Evolutionary conservation across 1,140 invertebrate genomes (phyloP), one percentile per base, ranked within the genome.

Genomic region (Hypothenemus hampei): DNA sequence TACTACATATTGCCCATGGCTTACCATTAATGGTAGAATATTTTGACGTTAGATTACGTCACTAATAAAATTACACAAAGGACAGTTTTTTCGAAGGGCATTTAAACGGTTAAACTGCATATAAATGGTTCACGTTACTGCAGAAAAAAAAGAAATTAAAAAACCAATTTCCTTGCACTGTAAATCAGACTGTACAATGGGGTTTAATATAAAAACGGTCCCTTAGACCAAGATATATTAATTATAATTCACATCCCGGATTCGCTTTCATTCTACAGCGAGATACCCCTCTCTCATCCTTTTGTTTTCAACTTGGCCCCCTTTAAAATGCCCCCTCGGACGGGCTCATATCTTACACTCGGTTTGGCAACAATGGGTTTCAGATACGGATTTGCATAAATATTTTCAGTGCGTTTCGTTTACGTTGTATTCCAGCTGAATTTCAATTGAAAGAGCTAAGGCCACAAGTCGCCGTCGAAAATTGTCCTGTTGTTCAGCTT

Each of bases 331-430:
- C n/a, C 23, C 23, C 26, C 23, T 33, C 45, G 23, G 47, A 51
- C 45, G 29, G 33, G 57, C 29, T 61, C 59, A 61, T 61, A 61
- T 61, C 59, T 61, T 61, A 57, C 59, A 58, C 48, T 55, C 55
- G 53, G 59, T 61, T 61, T 61, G 59, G 59, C 47, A 54, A 61
- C 59, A 61, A 61, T 61, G 55, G 56, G 50, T 58, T 61, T 50
- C 55, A 61, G 59, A 61, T 61, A 55, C 46, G 56, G 55, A 61
- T 61, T 61, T 61, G 59, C 59, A 61, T 61, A 60, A 45, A 51
- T 51, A 51, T 51, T 56, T 56, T 45, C 44, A 56, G 53, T 56
- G 45, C 51, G 53, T 56, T 47, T 56, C 33, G 36, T 33, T 46
- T 11, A 33, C 40, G 20, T 45, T 33, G 45, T 24, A 39, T 47